Evolutionary conservation across 2,888 invertebrate species (phyloP), one percentile per base, ranked within the genome.

Genomic region (Priocnemis perturbator): DNA sequence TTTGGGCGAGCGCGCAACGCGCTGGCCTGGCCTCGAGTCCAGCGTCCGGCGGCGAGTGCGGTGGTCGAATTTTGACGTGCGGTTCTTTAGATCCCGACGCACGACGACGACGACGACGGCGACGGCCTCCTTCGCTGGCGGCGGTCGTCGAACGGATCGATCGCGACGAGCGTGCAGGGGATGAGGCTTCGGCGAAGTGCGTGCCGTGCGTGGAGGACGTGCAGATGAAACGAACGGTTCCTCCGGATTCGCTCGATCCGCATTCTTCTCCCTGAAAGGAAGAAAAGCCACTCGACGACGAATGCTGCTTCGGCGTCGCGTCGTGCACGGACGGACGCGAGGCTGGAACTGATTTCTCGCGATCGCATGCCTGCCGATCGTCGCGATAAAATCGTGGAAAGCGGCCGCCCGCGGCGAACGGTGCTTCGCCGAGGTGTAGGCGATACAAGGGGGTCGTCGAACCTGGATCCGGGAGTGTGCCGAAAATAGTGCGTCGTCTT

Each of bases 401-500:
- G 21, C 53, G 3, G 3, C 21, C 20, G n/a, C 53, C 5, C 11
- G 14, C 19, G 44, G 44, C 44, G n/a, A n/a, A n/a, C n/a, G n/a
- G 53, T 26, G 26, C 3, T 9, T 30, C n/a, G 30, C 56, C 26
- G 30, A 26, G 17, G 15, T 17, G n/a, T 26, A 56, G 15, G n/a
- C 4, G 17, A 37, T 5, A 17, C 14, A 37, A 56, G 56, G 48
- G 37, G 76, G 77, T 78, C 79, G 72, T 67, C 67, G 74, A 79
- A 75, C 76, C 57, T 59, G 60, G 50, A 37, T 37, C 20, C 69
- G 60, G 61, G 50, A 61, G 67, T 58, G 65, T 65, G 71, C 65
- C 69, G 59, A 79, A 81, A 81, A 77, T 81, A 73, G 76, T 76
- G 14, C 37, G 37, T 11, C 11, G 37, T 37, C 37, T 37, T 37